Evolutionary conservation across 2,113 vertebrate species (phyloP).

Genomic region (Nipponia nippon): DNA sequence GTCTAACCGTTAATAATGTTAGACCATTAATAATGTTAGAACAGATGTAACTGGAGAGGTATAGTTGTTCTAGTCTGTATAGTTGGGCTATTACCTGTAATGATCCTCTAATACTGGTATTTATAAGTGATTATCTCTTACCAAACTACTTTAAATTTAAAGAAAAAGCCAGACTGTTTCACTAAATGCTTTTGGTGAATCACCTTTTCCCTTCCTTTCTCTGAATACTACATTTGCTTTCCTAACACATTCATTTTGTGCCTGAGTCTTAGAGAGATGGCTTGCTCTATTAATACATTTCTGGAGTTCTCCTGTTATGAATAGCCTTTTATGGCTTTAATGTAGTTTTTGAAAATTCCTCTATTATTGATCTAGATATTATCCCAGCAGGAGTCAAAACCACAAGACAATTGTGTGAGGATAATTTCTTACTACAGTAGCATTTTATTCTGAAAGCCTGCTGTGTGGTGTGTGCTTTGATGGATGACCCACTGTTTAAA

Average conservation of each 20-base stretch:
- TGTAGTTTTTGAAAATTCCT: conserved; percentile 73
- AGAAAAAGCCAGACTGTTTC: conserved; percentile 5
- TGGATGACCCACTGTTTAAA: conserved; percentile 74
- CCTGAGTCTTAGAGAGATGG: conserved; percentile 44
- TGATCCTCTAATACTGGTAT: conserved; percentile 18
- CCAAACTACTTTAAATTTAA: conserved; percentile 18
- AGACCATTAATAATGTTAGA: not conserved
- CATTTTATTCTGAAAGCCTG: conserved; percentile 70
- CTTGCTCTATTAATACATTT: conserved; percentile 67
- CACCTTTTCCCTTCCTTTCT: conserved; percentile 7
- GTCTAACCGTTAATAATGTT: not conserved
- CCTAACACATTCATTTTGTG: conserved; percentile 48
- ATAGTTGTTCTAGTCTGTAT: not conserved
- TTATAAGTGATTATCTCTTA: conserved; percentile 21
- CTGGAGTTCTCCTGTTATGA: conserved; percentile 63
- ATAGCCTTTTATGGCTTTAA: conserved; percentile 69
- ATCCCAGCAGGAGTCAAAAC: conserved; percentile 72
- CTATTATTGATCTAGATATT: conserved; percentile 77
- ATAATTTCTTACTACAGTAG: conserved; percentile 75
- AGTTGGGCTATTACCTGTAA: conserved; percentile 21
- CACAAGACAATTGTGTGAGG: conserved; percentile 68
- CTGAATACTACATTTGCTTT: conserved; percentile 36
- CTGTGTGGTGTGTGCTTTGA: conserved; percentile 64
- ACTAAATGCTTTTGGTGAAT: conserved; percentile 31
- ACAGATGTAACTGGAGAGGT: not conserved